Percentiles rank a stretch among this genome's conserved stretches.
phyloP scores from a whole-genome alignment of 2,888 invertebrate species.

The Drosophila cracens region DNA sequence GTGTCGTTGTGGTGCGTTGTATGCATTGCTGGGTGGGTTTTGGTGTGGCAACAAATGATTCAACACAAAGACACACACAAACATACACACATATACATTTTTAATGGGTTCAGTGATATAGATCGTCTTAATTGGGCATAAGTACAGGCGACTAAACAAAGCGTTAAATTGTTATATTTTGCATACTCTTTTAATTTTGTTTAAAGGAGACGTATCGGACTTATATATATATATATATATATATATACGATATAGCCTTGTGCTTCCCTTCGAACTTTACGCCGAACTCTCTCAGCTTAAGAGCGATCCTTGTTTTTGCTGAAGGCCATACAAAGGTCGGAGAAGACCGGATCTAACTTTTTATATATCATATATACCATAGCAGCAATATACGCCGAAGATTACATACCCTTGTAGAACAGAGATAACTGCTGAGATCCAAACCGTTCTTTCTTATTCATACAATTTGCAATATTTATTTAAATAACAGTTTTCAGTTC shows the following conservation, averaged over 20 bases:
- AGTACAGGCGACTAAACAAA: background rate
- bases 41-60: background rate
- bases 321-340: background rate
- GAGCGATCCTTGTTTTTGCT: background rate
- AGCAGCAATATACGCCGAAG: background rate
- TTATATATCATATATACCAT: background rate
- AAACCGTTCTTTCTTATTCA: background rate
- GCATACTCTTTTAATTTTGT: too few species aligned
- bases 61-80: background rate
- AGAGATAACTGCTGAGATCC: background rate
- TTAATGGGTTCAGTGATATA: background rate
- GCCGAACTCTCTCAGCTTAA: background rate
- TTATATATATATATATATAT: too few species aligned
- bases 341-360: rapidly evolving
- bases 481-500: background rate
- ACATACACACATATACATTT: background rate
- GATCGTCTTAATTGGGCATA: background rate
- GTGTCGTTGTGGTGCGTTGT: background rate
- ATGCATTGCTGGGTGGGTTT: background rate
- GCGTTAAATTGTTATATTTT: too few species aligned
- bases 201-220: background rate
- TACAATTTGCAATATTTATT: background rate
- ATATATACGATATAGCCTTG: background rate
- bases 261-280: background rate
- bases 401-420: too few species aligned